Conservation (phyloP, 2,888 invertebrate genomes). For the Lamellibrachia satsuma region DNA sequence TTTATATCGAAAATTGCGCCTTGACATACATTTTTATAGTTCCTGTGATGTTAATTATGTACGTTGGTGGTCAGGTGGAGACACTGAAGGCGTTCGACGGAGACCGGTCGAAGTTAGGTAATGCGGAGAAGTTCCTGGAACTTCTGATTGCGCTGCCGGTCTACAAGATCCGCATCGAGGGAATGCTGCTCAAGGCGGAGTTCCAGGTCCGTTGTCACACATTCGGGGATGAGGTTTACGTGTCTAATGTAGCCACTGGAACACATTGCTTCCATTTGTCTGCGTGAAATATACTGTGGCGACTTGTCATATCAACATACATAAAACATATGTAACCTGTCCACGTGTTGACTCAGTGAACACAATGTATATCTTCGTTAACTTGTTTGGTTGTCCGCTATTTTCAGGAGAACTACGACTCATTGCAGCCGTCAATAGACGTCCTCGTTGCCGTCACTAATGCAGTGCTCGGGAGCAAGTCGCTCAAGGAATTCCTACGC, state of each 20-base stretch:
- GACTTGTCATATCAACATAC: no score
- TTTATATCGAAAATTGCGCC: no score
- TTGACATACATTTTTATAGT: no score
- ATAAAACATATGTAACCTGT: no score
- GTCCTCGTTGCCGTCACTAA: slow-evolving; percentile 89
- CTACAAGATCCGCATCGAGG: slow-evolving; percentile 91
- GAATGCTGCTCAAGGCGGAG: slow-evolving; percentile 87
- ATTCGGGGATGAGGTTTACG: no score
- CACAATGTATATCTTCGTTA: neutral
- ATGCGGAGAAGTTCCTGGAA: slow-evolving; percentile 92
- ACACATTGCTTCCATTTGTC: neutral
- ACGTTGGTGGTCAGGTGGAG: slow-evolving; percentile 71
- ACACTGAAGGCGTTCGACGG: slow-evolving; percentile 89
- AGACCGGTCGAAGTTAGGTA: slow-evolving; percentile 84
- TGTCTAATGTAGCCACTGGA: neutral
- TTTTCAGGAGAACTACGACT: slow-evolving; percentile 87
- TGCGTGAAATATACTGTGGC: no score
- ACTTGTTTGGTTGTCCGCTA: slow-evolving; percentile 68
- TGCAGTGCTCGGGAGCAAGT: slow-evolving; percentile 62
- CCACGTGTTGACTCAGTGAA: no score
- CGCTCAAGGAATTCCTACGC: no score
- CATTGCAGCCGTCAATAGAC: slow-evolving; percentile 88
- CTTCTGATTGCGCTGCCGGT: slow-evolving; percentile 84
- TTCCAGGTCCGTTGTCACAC: neutral
- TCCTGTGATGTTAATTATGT: neutral